Evolutionary conservation across 2,888 invertebrate genomes (phyloP).

Genomic region (Urechis unicinctus): DNA sequence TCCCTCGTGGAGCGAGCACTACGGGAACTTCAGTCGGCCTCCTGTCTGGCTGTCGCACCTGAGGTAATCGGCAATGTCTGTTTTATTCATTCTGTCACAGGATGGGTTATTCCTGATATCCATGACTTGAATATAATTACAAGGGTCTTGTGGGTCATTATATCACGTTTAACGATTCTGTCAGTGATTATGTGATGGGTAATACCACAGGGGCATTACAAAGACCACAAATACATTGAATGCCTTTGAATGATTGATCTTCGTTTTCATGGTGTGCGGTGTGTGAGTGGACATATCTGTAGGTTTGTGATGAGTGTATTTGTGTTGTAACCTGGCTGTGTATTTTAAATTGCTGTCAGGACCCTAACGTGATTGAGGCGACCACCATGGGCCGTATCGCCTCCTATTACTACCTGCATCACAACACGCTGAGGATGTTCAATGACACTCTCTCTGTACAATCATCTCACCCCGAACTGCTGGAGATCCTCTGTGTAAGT

Average conservation of each 20-base stretch:
- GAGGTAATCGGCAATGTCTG: too few relatives aligned
- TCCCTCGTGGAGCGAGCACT: slow-evolving; percentile 74
- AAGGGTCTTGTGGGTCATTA: too few relatives aligned
- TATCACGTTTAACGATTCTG: too few relatives aligned
- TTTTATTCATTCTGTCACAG: too few relatives aligned
- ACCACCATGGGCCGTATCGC: slow-evolving; percentile 88
- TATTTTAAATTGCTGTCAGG: slow-evolving; percentile 12
- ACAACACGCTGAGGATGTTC: slow-evolving; percentile 84
- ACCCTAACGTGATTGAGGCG: slow-evolving; percentile 26
- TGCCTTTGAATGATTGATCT: too few relatives aligned
- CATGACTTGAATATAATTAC: too few relatives aligned
- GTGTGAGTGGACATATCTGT: background rate
- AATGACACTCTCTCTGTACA: slow-evolving; percentile 62
- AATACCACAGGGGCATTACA: too few relatives aligned
- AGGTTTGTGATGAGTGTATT: too few relatives aligned
- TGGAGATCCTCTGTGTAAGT: slow-evolving; percentile 66
- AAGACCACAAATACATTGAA: too few relatives aligned
- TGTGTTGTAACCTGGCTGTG: background rate
- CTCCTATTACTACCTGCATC: slow-evolving; percentile 92
- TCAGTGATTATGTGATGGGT: too few relatives aligned
- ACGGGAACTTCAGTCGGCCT: slow-evolving; percentile 65
- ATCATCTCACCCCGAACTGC: slow-evolving; percentile 65
- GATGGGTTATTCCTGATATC: too few relatives aligned
- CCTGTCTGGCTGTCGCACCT: slow-evolving; percentile 68
- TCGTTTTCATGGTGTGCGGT: too few relatives aligned